Percentiles rank a stretch among this genome's conserved stretches.
Evolutionary conservation across 2,113 vertebrate genomes (phyloP).

Genomic region (Syngnathus scovelli): DNA sequence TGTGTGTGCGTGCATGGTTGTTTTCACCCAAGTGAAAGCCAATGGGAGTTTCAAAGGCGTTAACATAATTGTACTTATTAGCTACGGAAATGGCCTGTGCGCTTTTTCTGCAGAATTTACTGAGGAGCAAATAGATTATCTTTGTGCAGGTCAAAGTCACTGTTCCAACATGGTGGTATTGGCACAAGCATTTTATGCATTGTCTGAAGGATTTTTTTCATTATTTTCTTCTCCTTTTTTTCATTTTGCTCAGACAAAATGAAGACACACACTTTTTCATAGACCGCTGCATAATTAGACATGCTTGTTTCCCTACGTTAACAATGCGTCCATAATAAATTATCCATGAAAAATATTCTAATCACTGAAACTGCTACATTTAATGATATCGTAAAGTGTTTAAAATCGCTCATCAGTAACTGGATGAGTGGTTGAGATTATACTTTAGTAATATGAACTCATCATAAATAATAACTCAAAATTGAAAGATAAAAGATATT

Average conservation of each 20-base stretch:
- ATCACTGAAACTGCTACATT: constrained; percentile 40
- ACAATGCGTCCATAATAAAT: constrained; percentile 27
- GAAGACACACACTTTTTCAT: neutral
- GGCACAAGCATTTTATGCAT: neutral
- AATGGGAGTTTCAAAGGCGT: constrained; percentile 12
- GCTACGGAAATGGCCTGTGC: constrained; percentile 22
- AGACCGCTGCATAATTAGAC: neutral
- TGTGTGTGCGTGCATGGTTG: neutral
- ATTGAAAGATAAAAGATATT: neutral
- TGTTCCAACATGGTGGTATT: neutral
- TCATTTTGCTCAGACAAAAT: neutral
- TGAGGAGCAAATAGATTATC: constrained; percentile 20
- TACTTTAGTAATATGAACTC: neutral
- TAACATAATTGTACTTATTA: constrained; percentile 56
- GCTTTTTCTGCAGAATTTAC: constrained; percentile 17
- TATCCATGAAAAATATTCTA: constrained; percentile 26
- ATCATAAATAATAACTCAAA: neutral
- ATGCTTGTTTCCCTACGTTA: neutral
- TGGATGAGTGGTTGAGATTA: constrained; percentile 7
- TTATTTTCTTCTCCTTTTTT: neutral
- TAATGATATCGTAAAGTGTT: constrained; percentile 27
- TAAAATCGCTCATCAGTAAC: constrained; percentile 27
- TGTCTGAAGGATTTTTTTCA: neutral
- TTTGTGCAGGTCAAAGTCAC: constrained; percentile 10
- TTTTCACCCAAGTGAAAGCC: constrained; percentile 15